phyloP scores from a whole-genome alignment of 2,797 vertebrate species.

The Chromis chromis region DNA sequence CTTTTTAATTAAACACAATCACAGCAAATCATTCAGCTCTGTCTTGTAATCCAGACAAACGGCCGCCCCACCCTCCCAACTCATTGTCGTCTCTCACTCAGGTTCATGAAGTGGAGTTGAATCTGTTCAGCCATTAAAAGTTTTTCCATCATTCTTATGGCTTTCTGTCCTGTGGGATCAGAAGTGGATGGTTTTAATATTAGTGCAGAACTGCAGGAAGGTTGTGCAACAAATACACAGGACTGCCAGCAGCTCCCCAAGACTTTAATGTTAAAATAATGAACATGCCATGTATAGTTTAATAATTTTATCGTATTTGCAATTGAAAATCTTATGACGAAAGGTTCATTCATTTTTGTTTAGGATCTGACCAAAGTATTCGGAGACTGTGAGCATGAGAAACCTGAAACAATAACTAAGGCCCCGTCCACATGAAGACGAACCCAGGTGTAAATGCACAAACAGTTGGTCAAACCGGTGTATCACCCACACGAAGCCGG shows the following conservation, averaged over 20 bases:
- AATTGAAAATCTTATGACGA: not conserved
- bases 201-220: no score
- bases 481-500: no score
- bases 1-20: constrained; percentile 47
- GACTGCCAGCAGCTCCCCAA: not conserved
- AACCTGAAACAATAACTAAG: no score
- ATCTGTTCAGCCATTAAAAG: not conserved
- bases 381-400: no score
- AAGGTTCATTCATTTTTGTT: no score
- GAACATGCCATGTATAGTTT: not conserved
- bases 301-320: not conserved
- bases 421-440: no score
- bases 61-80: not conserved
- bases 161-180: not conserved
- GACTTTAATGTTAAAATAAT: not conserved
- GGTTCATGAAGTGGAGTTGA: not conserved
- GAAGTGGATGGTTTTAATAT: not conserved
- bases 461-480: no score
- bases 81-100: not conserved
- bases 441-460: no score
- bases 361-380: no score
- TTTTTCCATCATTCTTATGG: not conserved
- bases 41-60: not conserved
- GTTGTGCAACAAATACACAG: not conserved
- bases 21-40: constrained; percentile 14